Conservation (phyloP, 2,113 vertebrate genomes). For the Pseudonaja textilis region DNA sequence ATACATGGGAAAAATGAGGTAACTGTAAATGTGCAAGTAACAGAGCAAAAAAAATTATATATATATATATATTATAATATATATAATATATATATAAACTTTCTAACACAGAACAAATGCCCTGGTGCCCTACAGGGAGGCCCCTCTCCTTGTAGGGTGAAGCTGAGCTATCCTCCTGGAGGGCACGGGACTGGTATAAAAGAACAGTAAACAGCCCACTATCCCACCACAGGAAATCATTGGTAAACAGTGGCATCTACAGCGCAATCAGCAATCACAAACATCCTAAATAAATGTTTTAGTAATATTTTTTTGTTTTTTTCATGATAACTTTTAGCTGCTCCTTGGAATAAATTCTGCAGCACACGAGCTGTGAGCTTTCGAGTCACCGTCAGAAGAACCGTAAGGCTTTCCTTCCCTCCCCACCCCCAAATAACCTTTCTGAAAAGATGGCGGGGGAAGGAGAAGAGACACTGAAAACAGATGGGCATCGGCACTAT, state of each 20-base stretch:
- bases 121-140: conserved; percentile 86
- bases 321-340: conserved; percentile 80
- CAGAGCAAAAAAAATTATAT: conserved; percentile 91
- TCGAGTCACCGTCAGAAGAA: conserved; percentile 70
- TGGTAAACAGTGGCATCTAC: conserved; percentile 97
- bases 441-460: conserved; percentile 38
- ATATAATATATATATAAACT: conserved; percentile 68
- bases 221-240: conserved; percentile 94
- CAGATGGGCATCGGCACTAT: conserved; percentile 58
- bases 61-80: conserved; percentile 61
- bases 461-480: conserved; percentile 52
- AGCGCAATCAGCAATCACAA: conserved; percentile 95
- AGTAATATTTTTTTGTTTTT: conserved; percentile 60
- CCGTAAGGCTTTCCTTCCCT: conserved; percentile 59
- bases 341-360: conserved; percentile 86
- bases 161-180: conserved; percentile 74
- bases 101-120: conserved; percentile 95
- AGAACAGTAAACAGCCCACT: conserved; percentile 94
- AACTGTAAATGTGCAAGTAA: conserved; percentile 99
- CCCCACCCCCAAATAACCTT: conserved; percentile 44
- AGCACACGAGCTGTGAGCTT: conserved; percentile 89
- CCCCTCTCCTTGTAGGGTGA: conserved; percentile 62
- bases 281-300: conserved; percentile 86
- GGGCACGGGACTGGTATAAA: conserved; percentile 87
- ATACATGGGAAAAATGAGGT: conserved; percentile 99